phyloP scores from a whole-genome alignment of 2,888 invertebrate genomes.

The Chalcosyrphus nemorum region DNA sequence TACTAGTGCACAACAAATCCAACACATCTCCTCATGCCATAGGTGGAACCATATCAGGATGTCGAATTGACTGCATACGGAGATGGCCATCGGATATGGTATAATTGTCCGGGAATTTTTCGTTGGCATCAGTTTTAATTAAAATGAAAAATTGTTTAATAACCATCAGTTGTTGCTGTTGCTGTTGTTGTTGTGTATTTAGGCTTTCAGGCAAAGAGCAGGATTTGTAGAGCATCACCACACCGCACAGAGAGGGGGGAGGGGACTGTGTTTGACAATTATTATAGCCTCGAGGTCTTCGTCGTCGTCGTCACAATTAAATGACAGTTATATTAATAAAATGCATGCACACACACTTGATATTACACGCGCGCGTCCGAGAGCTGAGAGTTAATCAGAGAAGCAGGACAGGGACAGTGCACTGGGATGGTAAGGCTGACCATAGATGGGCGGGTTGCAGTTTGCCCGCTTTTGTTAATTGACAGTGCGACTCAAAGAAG shows the following conservation, averaged over 20 bases:
- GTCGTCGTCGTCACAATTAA: slow-evolving; percentile 49
- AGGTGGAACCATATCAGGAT: slow-evolving; percentile 66
- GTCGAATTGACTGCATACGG: slow-evolving; percentile 57
- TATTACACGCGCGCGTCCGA: background rate
- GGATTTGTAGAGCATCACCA: background rate
- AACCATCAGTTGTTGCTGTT: too few species aligned
- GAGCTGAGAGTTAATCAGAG: slow-evolving; percentile 50
- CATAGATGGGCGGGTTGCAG: slow-evolving; percentile 45
- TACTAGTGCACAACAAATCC: too few species aligned
- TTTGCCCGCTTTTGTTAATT: slow-evolving; percentile 62
- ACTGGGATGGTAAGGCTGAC: slow-evolving; percentile 22
- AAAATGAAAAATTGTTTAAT: slow-evolving; percentile 74
- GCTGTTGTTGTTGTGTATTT: slow-evolving; percentile 2
- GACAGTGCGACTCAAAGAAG: slow-evolving; percentile 45
- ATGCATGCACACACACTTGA: slow-evolving; percentile 30
- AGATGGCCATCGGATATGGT: slow-evolving; percentile 73
- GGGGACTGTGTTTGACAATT: slow-evolving; percentile 60
- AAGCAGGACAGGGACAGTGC: too few species aligned
- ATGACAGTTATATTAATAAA: slow-evolving; percentile 70
- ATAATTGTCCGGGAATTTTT: slow-evolving; percentile 73
- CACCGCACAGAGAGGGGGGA: background rate
- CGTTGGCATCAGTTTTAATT: slow-evolving; percentile 74
- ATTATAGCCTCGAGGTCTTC: slow-evolving; percentile 34
- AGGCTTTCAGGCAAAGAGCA: slow-evolving; percentile 17
- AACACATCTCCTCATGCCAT: slow-evolving; percentile 8